Percentiles rank a stretch among this genome's conserved stretches.
These are phyloP conservation scores for Actinemys pallida DNA, from an alignment of 2,113 vertebrate genomes.

Conservation along the genomic window DNA sequence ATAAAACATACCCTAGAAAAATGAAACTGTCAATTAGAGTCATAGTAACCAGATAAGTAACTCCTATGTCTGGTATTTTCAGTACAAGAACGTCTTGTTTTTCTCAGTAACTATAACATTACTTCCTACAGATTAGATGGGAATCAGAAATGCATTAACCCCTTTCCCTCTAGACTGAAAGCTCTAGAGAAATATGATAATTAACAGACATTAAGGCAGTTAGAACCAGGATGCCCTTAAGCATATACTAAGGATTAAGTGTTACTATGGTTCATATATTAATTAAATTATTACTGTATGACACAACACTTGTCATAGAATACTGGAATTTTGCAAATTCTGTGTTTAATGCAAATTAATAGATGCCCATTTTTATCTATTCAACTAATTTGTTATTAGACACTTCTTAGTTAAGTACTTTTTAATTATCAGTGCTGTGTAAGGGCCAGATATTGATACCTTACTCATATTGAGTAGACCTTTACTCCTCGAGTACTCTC, in stretches of 20 bases:
- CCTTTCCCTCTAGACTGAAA: background rate
- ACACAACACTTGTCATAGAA: background rate
- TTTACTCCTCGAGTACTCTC: slow-evolving; percentile 20
- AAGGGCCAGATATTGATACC: background rate
- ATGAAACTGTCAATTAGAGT: background rate
- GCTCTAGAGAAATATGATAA: background rate
- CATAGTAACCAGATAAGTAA: slow-evolving; percentile 27
- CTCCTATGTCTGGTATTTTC: slow-evolving; percentile 18
- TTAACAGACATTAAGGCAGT: background rate
- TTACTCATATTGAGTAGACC: background rate
- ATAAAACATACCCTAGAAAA: background rate
- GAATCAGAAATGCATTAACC: background rate
- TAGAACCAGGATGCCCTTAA: slow-evolving; percentile 29
- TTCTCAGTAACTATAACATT: background rate
- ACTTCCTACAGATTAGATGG: background rate
- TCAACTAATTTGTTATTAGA: background rate
- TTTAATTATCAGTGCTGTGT: background rate
- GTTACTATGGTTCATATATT: background rate
- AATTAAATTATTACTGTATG: slow-evolving; percentile 26
- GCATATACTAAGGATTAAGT: background rate
- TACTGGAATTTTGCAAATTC: background rate
- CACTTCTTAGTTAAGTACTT: background rate
- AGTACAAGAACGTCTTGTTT: slow-evolving; percentile 13
- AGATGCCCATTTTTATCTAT: background rate
- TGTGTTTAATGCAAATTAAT: background rate